Conservation (phyloP, 2,113 vertebrate species). For the Alethe diademata region DNA sequence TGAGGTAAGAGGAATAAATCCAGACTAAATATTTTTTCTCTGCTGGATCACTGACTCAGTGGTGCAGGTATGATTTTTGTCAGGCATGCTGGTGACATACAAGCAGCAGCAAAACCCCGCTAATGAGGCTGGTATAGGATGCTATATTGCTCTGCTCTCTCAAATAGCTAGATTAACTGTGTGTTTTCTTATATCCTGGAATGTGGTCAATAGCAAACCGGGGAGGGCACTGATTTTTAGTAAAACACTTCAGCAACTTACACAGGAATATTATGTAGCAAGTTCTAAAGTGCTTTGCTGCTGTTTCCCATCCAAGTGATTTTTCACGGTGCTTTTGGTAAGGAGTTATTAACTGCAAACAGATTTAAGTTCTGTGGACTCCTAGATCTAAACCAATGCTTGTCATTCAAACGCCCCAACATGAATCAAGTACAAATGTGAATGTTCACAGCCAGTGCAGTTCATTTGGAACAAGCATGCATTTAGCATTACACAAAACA, state of each 20-base stretch:
- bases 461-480: constrained; percentile 20
- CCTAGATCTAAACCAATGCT: background rate
- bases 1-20: background rate
- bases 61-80: constrained; percentile 16
- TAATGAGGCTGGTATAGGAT: constrained; percentile 10
- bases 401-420: constrained; percentile 5
- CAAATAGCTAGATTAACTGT: constrained; percentile 25
- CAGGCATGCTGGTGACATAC: background rate
- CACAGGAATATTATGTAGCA: constrained; percentile 34
- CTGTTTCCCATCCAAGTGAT: constrained; percentile 48
- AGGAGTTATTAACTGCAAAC: constrained; percentile 62
- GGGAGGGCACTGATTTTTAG: background rate
- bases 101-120: background rate
- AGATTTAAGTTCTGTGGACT: constrained; percentile 46
- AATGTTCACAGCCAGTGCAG: constrained; percentile 40
- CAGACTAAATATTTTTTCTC: background rate
- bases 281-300: constrained; percentile 37
- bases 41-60: background rate
- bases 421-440: constrained; percentile 46
- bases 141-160: background rate
- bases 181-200: constrained; percentile 35
- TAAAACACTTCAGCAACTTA: constrained; percentile 26
- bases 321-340: constrained; percentile 29
- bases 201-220: background rate
- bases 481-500: constrained; percentile 50